phyloP scores from a whole-genome alignment of 2,888 invertebrate species.

The Chaetogeoica ovagalla region DNA sequence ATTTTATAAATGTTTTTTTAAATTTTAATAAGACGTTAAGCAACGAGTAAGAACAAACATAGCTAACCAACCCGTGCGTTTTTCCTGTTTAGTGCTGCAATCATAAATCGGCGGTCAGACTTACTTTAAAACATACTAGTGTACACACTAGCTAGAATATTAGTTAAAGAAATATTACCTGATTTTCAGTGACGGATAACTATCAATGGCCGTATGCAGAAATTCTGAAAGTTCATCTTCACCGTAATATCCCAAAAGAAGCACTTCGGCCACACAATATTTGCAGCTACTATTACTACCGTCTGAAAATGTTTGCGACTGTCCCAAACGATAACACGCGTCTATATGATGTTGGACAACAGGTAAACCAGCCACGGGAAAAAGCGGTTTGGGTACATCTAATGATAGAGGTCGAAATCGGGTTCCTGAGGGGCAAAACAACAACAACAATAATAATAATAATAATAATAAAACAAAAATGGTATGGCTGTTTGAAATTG shows the following conservation, averaged over 20 bases:
- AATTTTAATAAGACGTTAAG: neutral
- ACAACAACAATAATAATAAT: conserved; percentile 4
- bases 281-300: conserved; percentile 59
- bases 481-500: neutral
- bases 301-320: conserved; percentile 65
- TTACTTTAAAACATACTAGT: neutral
- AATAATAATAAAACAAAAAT: conserved; percentile 10
- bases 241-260: conserved; percentile 92
- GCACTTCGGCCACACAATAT: conserved; percentile 66
- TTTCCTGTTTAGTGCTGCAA: too few relatives aligned
- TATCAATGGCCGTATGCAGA: conserved; percentile 61
- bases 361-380: conserved; percentile 94
- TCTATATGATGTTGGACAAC: conserved; percentile 97
- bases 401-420: conserved; percentile 94
- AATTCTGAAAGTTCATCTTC: conserved; percentile 83
- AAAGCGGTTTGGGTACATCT: conserved; percentile 96
- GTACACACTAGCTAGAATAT: neutral
- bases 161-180: neutral
- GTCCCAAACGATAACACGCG: conserved; percentile 70
- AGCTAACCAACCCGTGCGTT: too few relatives aligned
- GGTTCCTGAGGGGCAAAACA: conserved; percentile 70
- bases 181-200: conserved; percentile 31
- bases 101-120: too few relatives aligned
- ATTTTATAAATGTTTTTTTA: neutral
- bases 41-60: too few relatives aligned